Evolutionary conservation across 53 echinoderm and acorn worm species (phyloP).

Genomic region (Echinometra lucunter): DNA sequence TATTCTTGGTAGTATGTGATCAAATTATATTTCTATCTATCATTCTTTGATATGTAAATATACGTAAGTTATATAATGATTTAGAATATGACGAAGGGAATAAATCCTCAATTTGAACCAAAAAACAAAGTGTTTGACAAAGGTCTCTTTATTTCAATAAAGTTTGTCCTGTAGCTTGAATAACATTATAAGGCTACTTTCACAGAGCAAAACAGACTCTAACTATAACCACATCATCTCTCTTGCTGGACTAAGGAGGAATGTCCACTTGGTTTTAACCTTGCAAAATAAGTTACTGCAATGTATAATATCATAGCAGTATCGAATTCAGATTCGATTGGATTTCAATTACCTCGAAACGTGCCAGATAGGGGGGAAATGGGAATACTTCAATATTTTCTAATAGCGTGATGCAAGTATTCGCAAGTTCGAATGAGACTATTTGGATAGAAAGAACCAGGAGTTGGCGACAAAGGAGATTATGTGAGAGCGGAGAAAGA

Average conservation of each 20-base stretch:
- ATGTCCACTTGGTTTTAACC: not conserved
- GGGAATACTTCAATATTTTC: no score
- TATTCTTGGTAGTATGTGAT: not conserved
- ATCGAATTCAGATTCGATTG: no score
- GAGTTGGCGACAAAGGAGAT: no score
- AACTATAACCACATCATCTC: not conserved
- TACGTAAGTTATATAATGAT: not conserved
- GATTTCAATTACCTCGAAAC: no score
- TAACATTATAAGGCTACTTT: not conserved
- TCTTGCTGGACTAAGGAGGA: not conserved
- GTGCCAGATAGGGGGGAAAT: no score
- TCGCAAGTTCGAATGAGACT: no score
- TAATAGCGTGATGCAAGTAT: no score
- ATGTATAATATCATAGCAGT: no score
- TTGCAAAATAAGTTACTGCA: no score
- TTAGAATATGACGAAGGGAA: slow-evolving; percentile 41
- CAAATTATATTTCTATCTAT: not conserved
- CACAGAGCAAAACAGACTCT: no score
- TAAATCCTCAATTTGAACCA: slow-evolving; percentile 46
- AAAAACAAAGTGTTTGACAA: not conserved
- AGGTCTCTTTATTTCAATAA: not conserved
- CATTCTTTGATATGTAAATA: slow-evolving; percentile 7
- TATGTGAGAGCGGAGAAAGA: not conserved
- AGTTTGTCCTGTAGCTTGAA: not conserved
- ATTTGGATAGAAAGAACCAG: no score